Evolutionary conservation across 2,888 invertebrate genomes (phyloP).

Genomic region (Serrognathus titanus): DNA sequence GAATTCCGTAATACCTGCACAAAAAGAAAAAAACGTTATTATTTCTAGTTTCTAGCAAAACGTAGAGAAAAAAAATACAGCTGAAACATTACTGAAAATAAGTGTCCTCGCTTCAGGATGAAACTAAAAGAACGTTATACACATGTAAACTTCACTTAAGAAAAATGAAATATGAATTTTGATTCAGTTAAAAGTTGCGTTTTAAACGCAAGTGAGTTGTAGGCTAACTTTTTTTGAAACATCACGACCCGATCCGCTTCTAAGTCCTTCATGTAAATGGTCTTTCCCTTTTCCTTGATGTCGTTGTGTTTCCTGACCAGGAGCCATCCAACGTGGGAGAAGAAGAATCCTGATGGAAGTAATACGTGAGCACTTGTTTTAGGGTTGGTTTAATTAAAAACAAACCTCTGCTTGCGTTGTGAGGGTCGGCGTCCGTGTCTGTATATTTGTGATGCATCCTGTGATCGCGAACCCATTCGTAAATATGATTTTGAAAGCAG

Average conservation of each 20-base stretch:
- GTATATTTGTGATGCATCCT: constrained; percentile 90
- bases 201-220: too few relatives aligned
- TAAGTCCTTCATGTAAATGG: constrained; percentile 84
- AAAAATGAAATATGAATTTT: too few relatives aligned
- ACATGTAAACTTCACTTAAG: too few relatives aligned
- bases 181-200: too few relatives aligned
- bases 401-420: constrained; percentile 88
- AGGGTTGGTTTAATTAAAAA: constrained; percentile 65
- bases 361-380: too few relatives aligned
- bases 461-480: constrained; percentile 78
- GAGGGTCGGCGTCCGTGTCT: constrained; percentile 92
- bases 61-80: constrained; percentile 34
- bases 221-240: constrained; percentile 70
- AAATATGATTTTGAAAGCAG: constrained; percentile 34
- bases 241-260: constrained; percentile 78
- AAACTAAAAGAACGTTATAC: too few relatives aligned
- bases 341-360: constrained; percentile 65
- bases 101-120: too few relatives aligned
- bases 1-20: constrained; percentile 62
- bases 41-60: constrained; percentile 70
- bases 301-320: constrained; percentile 84
- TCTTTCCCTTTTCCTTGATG: constrained; percentile 78
- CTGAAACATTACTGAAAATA: too few relatives aligned
- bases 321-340: constrained; percentile 93
- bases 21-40: constrained; percentile 52